Evolutionary conservation across 2,113 vertebrate species (phyloP), one percentile per base, ranked within the genome.

Genomic region (Tachycineta bicolor): DNA sequence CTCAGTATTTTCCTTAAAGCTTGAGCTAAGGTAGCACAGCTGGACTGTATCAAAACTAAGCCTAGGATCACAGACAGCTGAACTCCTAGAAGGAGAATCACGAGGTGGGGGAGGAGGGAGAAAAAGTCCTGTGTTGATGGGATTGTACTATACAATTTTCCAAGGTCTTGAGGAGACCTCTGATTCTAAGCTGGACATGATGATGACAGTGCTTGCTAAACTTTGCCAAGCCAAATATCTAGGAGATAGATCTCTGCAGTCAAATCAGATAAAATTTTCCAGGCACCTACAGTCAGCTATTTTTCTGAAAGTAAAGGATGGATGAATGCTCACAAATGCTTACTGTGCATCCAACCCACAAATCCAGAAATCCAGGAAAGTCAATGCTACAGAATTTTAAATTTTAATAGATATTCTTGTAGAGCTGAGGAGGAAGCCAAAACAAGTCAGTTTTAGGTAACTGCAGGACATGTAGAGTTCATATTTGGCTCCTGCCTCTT

Each of bases 41-140:
- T 96, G 93, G 79, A 24, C 68, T 90, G 23, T 92, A 81, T 96
- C 96, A 97, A 90, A 95, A 80, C 43, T 93, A 95, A 95, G 71
- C 83, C 86, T 77, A 53, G 76, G 86, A 93, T 89, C 76, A 93
- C 67, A 89, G 23, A 55, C 83, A 44, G 71, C 55, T 96, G 83
- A 93, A 88, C 92, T 97, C 68, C 79, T 95, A 83, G 82, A 87
- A 94, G 55, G 55, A 92, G 68, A 93, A 93, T 93, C 90, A 80
- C 0, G 0, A 60, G 70, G 0, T 81, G 60, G 21, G n/a, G 71
- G 67, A 94, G 67, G 68, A 80, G 63, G 15, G n/a, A 80, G 39
- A 47, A 63, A 83, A 93, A 77, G 50, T 55, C 26, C 43, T 83
- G 21, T 70, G 87, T 90, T 93, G 55, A 62, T 86, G 68, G 26